Evolutionary conservation across 1,140 invertebrate genomes (phyloP), one percentile per base, ranked within the genome.

Genomic region (fruit fly (Drosophila melanogaster)): DNA sequence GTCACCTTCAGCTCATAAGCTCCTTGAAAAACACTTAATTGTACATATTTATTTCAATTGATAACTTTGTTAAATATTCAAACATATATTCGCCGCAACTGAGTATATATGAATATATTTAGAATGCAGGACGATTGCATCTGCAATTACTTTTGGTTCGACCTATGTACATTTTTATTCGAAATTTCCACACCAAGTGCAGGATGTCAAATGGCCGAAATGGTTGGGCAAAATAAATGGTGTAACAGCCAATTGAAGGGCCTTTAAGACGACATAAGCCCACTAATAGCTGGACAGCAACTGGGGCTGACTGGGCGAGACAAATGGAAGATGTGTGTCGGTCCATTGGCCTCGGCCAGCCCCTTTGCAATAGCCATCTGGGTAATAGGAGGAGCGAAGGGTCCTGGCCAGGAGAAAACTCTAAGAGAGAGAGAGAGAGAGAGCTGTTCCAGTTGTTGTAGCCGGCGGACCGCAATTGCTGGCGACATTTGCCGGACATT

Each of bases 291-390:
- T 33, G 26, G 47, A 7, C 24, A 15, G n/a, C 41, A 12, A 41
- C 37, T 55, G 54, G 41, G 38, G n/a, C n/a, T 51, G 49, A 56
- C 64, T 69, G 66, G 44, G 37, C 50, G 41, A 56, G 67, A 70
- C 67, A 70, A 70, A 70, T 70, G 67, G 64, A 70, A 70, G 67
- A 70, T 70, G 64, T 70, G 64, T 70, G 66, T 70, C 43, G 43
- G 61, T 64, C 56, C 61, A 22, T 26, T 65, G 56, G 57, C 22
- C 41, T 19, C 41, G 66, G 49, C 64, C 67, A 49, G 67, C 67
- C 67, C 67, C 67, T 70, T 70, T 70, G 65, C 60, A 15, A 69
- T 69, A 54, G 47, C 57, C 56, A 14, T 17, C 14, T 10, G 44
- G 19, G 7, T 12, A n/a, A 6, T 10, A 4, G 4, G 41, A 2